phyloP scores from a whole-genome alignment of 1,140 invertebrate species.

The Drosophila parvula region DNA sequence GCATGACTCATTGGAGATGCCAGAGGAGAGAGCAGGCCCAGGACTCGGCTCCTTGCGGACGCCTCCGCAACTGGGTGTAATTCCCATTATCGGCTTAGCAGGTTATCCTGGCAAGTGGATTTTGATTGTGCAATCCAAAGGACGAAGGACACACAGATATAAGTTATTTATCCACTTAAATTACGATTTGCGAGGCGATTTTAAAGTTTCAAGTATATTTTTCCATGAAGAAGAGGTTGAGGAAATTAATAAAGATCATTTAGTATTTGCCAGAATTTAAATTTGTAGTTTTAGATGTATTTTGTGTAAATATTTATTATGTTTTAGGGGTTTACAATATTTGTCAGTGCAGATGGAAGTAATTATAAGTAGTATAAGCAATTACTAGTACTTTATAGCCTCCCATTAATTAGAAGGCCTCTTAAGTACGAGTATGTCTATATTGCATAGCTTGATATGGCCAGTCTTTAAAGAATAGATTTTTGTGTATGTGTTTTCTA shows the following conservation, averaged over 20 bases:
- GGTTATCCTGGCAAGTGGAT: slow-evolving; percentile 50
- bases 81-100: slow-evolving; percentile 67
- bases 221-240: neutral
- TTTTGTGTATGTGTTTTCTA: neutral
- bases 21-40: slow-evolving; percentile 5
- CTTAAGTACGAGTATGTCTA: neutral
- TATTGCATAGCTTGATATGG: slow-evolving; percentile 22
- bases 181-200: neutral
- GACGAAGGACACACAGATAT: neutral
- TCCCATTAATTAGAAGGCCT: neutral
- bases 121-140: slow-evolving; percentile 53
- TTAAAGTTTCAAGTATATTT: neutral
- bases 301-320: neutral
- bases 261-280: neutral
- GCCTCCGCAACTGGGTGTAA: slow-evolving; percentile 22
- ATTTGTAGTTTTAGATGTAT: too few species aligned
- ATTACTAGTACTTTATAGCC: neutral
- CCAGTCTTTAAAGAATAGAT: slow-evolving; percentile 2
- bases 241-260: neutral
- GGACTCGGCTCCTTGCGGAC: slow-evolving; percentile 1
- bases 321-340: neutral
- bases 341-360: slow-evolving; percentile 1
- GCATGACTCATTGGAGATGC: slow-evolving; percentile 63
- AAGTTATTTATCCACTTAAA: neutral
- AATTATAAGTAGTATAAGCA: neutral